Percentiles rank a stretch among this genome's conserved stretches.
These are phyloP conservation scores for Sarcophaga variegata DNA, from an alignment of 2,888 invertebrate species.

Conservation along the genomic window DNA sequence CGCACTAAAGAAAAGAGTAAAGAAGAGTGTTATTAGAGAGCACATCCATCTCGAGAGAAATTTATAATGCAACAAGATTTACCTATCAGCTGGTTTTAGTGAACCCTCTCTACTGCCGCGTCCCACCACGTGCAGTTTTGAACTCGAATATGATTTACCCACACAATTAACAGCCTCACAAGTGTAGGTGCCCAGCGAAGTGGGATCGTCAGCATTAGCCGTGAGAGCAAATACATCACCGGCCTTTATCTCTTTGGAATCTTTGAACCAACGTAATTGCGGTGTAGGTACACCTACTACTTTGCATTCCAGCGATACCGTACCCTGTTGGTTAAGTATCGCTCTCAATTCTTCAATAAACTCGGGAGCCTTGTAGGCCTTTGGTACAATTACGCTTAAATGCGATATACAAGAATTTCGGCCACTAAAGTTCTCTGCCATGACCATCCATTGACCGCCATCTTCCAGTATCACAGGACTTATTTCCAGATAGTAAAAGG, in stretches of 20 bases:
- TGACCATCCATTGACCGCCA: slow-evolving; percentile 92
- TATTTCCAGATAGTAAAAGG: slow-evolving; percentile 92
- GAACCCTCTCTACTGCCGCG: slow-evolving; percentile 88
- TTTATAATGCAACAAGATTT: slow-evolving; percentile 41
- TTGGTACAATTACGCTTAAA: slow-evolving; percentile 92
- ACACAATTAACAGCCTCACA: slow-evolving; percentile 95
- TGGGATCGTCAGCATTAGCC: slow-evolving; percentile 92
- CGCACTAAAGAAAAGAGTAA: slow-evolving; percentile 72
- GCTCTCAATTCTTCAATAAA: slow-evolving; percentile 93
- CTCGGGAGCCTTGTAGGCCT: slow-evolving; percentile 93
- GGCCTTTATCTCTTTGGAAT: slow-evolving; percentile 92
- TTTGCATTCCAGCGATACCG: slow-evolving; percentile 95
- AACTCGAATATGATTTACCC: slow-evolving; percentile 92
- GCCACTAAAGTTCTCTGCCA: slow-evolving; percentile 89
- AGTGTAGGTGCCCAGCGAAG: slow-evolving; percentile 92
- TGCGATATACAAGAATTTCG: slow-evolving; percentile 89
- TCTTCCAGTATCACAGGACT: slow-evolving; percentile 91
- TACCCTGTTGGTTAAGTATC: slow-evolving; percentile 92
- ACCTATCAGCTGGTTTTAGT: slow-evolving; percentile 87
- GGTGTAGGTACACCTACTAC: slow-evolving; percentile 95
- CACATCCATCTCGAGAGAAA: not conserved
- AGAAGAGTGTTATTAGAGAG: slow-evolving; percentile 31
- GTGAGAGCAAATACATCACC: slow-evolving; percentile 94
- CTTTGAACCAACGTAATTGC: slow-evolving; percentile 89
- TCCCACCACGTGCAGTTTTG: slow-evolving; percentile 91